Conservation (phyloP, 2,113 vertebrate genomes). For the Phrynocephalus versicolor region DNA sequence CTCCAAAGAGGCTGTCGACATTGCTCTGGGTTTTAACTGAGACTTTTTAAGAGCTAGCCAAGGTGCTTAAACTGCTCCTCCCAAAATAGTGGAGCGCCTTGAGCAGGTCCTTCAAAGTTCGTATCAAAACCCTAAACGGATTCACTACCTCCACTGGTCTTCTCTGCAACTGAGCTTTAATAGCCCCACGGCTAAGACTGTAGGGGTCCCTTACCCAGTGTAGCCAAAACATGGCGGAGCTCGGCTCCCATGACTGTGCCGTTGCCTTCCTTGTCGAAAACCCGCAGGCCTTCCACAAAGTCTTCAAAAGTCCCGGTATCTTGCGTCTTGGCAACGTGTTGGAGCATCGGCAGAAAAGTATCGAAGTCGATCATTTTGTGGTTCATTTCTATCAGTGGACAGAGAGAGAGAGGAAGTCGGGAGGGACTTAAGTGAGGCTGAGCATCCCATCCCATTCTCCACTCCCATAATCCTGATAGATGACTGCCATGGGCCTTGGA, state of each 20-base stretch:
- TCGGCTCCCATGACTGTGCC: constrained; percentile 98
- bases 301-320: constrained; percentile 92
- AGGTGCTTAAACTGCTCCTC: no score
- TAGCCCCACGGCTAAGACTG: fast-evolving
- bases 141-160: no score
- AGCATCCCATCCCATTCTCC: not conserved
- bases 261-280: constrained; percentile 96
- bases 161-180: not conserved
- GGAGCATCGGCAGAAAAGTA: constrained; percentile 93
- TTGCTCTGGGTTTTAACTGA: no score
- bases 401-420: fast-evolving
- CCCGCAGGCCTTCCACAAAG: constrained; percentile 94
- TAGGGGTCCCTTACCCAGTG: constrained; percentile 79
- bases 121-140: no score
- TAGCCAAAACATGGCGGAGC: constrained; percentile 94
- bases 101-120: no score
- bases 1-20: no score
- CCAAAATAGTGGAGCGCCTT: no score
- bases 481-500: no score
- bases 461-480: not conserved
- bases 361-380: constrained; percentile 94
- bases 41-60: no score
- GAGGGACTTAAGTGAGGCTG: not conserved
- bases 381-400: constrained; percentile 78
- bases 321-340: constrained; percentile 91